Conservation (phyloP, 1,140 invertebrate genomes). For the Drosophila rhopaloa region DNA sequence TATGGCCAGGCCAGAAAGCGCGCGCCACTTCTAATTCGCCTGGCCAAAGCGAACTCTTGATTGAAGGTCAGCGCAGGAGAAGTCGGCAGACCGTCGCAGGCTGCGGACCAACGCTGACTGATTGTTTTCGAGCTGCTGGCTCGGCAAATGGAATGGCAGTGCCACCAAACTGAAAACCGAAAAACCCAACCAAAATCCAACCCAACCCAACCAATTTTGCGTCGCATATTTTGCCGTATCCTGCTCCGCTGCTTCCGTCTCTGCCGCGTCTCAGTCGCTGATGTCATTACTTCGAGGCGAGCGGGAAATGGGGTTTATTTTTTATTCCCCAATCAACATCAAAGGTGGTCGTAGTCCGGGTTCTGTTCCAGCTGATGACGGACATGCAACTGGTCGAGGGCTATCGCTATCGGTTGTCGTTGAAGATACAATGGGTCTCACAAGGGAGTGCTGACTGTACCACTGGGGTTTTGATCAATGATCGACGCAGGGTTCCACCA, state of each 20-base stretch:
- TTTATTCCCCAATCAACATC: conserved; percentile 32
- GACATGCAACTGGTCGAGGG: conserved; percentile 42
- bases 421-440: neutral
- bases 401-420: conserved; percentile 16
- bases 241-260: conserved; percentile 30
- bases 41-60: conserved; percentile 36
- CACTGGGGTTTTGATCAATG: neutral
- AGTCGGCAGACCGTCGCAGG: conserved; percentile 53
- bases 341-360: conserved; percentile 28
- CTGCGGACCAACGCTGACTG: conserved; percentile 76
- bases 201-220: conserved; percentile 23
- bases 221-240: conserved; percentile 43
- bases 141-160: conserved; percentile 46
- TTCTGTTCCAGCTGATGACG: conserved; percentile 33
- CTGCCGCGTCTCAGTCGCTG: conserved; percentile 29
- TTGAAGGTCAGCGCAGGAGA: conserved; percentile 50
- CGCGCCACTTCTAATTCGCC: conserved; percentile 79
- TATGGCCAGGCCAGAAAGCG: conserved; percentile 48
- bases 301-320: conserved; percentile 38
- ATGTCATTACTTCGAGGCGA: conserved; percentile 45
- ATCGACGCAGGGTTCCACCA: neutral
- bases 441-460: conserved; percentile 10
- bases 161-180: conserved; percentile 59
- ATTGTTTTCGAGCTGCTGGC: conserved; percentile 56
- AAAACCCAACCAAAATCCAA: conserved; percentile 28